Conservation (phyloP, 2,113 vertebrate genomes). For the Paramormyrops kingsleyae region DNA sequence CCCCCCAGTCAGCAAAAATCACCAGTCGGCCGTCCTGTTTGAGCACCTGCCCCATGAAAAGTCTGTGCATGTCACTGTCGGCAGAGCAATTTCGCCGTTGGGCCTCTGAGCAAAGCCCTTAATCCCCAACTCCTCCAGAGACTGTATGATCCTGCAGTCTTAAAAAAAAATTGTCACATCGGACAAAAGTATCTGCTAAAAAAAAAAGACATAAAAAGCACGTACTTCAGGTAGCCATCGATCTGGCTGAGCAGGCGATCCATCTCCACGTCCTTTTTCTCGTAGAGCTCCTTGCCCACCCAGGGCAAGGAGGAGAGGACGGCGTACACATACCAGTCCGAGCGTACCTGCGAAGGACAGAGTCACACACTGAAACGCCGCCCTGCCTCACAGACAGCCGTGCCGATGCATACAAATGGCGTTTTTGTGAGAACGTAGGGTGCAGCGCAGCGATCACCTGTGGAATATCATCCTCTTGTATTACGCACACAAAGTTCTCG, state of each 20-base stretch:
- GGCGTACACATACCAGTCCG: slow-evolving; percentile 92
- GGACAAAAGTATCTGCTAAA: neutral
- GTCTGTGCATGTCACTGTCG: neutral
- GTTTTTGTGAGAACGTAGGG: neutral
- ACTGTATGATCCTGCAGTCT: neutral
- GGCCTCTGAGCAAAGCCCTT: neutral
- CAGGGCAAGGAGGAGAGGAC: slow-evolving; percentile 91
- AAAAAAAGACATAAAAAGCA: neutral
- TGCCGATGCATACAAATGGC: neutral
- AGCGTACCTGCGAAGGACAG: slow-evolving; percentile 69
- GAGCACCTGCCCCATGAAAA: neutral
- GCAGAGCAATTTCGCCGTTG: neutral
- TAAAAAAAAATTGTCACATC: neutral
- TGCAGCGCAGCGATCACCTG: slow-evolving; percentile 64
- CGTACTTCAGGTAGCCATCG: slow-evolving; percentile 91
- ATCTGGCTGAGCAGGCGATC: slow-evolving; percentile 87
- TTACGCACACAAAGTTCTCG: slow-evolving; percentile 92
- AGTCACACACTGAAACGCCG: neutral
- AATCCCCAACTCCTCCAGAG: neutral
- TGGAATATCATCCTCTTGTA: slow-evolving; percentile 92
- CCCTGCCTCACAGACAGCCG: neutral
- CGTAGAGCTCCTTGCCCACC: slow-evolving; percentile 95
- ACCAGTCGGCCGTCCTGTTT: neutral
- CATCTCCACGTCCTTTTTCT: slow-evolving; percentile 98
- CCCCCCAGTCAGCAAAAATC: neutral